Evolutionary conservation across 2,888 invertebrate species (phyloP), one percentile per base, ranked within the genome.

Genomic region (Eudemis profundana): DNA sequence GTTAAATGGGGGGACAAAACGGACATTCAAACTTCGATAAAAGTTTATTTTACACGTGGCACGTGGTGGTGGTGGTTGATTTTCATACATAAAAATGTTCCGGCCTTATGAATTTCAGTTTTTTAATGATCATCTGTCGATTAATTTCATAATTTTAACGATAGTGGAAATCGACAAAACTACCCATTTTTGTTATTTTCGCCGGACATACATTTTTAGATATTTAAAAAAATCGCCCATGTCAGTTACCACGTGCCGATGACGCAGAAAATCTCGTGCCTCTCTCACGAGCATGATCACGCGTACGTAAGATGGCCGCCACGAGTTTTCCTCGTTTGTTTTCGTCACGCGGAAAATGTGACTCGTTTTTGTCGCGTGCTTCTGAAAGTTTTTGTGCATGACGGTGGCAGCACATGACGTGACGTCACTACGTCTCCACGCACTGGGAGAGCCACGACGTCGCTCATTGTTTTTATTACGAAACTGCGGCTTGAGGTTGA

Each of bases 261-360:
- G 27, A 27, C n/a, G 57, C 10, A 7, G 2, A 19, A 12, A 14
- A 36, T 33, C 14, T 46, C 57, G 46, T 46, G 29, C 49, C 14
- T 19, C 7, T 64, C 72, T 61, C 54, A 51, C 54, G 66, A 54
- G 67, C 27, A 33, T 56, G 19, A 33, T 65, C 68, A 66, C 65
- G 68, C 69, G 67, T 59, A 62, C 68, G 50, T 70, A 71, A 71
- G 66, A 71, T 74, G 72, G 70, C 72, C 63, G 68, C 61, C 70
- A 15, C n/a, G 36, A 15, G 1, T 42, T 64, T 57, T 65, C 59
- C 53, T 60, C n/a, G 36, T 44, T 59, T 51, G 51, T 44, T 65
- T 65, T 60, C 15, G 53, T 65, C 60, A 65, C 46, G 59, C 5
- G 47, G 46, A 65, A 51, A 56, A 38, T 51, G 38, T 53, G 17